Base-by-base conservation (phyloP, 1,140 invertebrate genomes). In the Temnothorax longispinosus region DNA sequence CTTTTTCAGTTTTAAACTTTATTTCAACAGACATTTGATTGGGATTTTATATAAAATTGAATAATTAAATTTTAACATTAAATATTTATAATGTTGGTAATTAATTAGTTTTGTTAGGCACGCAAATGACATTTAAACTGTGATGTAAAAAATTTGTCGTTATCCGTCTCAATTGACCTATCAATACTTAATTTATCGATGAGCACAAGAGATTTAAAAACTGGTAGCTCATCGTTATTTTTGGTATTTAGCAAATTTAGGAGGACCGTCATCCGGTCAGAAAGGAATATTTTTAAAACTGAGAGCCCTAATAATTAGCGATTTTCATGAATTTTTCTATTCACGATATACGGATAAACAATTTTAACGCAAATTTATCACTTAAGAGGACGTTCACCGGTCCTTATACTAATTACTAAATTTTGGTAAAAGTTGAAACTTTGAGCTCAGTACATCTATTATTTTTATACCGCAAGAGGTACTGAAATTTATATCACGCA, bases 181-280 rank as follows among this genome's bases (percentile, higher is more conserved):
- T 58, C 7, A 13, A 65, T n/a, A 35, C 27, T 87, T 87, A 64
- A 81, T 87, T 75, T 82, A 50, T 88, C 35, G 38, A 62, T 74
- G 84, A 80, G 4, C 11, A 18, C 21, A 50, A 21, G 2, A 38
- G 32, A 41, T 41, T 64, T n/a, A 27, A 52, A 71, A 54, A n/a
- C 15, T 44, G 13, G 2, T 35, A 27, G 15, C 44, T 6, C 27
- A 18, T 11, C 52, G 67, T 72, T 80, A 74, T 32, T 87, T 58
- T 60, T 44, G 52, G 27, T 13, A 0, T 27, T 7, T 6, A 32
- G 11, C 47, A 52, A 52, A 88, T 74, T 52, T 67, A 54, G n/a
- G 52, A 41, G 21, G 35, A 27, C 27, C 3, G 32, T 52, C 44
- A 67, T 21, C 7, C 10, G n/a, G 10, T 44, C 75, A 62, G 41